These are phyloP conservation scores for Chalcosyrphus nemorum DNA, from an alignment of 2,888 invertebrate genomes.

Conservation along the genomic window DNA sequence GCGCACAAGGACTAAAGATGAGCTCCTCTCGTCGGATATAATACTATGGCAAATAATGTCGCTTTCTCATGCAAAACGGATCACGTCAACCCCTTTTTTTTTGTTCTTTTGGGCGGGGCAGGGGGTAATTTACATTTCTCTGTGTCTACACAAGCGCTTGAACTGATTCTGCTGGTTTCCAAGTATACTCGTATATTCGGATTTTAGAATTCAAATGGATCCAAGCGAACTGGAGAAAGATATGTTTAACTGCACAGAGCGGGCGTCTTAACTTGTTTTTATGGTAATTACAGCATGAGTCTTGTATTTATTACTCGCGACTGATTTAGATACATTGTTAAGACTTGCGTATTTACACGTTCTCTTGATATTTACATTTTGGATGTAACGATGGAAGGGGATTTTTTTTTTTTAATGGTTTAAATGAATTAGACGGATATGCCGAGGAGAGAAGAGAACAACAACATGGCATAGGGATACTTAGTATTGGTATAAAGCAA, in stretches of 20 bases:
- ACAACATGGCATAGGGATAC: too few relatives aligned
- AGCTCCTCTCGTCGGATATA: conserved; percentile 34
- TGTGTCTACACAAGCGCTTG: conserved; percentile 18
- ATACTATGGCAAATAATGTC: conserved; percentile 34
- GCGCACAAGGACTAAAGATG: not conserved
- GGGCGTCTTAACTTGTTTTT: conserved; percentile 19
- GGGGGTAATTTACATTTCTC: conserved; percentile 43
- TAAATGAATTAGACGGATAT: too few relatives aligned
- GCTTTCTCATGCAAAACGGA: conserved; percentile 43
- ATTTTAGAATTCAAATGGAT: conserved; percentile 21
- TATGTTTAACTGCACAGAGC: conserved; percentile 1
- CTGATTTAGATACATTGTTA: not conserved
- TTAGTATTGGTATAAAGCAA: too few relatives aligned
- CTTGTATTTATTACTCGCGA: not conserved
- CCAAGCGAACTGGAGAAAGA: not conserved
- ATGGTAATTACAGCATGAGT: conserved; percentile 13
- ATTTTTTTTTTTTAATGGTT: too few relatives aligned
- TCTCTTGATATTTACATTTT: not conserved
- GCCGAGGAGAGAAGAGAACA: too few relatives aligned
- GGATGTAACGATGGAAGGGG: too few relatives aligned
- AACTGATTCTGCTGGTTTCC: conserved; percentile 26
- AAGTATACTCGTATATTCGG: too few relatives aligned
- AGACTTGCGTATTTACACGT: not conserved
- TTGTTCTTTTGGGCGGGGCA: too few relatives aligned
- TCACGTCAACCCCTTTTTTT: conserved; percentile 45